Evolutionary conservation across 2,888 invertebrate species (phyloP), one percentile per base, ranked within the genome.

Genomic region (Himalopsyche kuldschensis): DNA sequence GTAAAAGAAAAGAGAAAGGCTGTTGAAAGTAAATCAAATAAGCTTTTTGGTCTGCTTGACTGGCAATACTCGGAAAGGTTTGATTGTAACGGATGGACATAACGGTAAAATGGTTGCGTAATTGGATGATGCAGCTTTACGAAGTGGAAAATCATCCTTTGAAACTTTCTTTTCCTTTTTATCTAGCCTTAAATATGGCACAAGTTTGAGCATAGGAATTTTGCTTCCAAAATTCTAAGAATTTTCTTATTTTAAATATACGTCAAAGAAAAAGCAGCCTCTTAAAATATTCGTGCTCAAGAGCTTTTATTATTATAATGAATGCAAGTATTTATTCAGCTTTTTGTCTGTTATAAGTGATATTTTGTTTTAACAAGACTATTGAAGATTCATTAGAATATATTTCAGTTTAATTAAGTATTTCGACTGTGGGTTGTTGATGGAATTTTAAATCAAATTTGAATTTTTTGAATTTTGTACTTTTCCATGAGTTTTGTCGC

Each of bases 1-100:
- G 27, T 69, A 69, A 24, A 69, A 69, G 69, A 69, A 69, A 27
- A 69, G 69, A 69, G 15, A 1, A 41, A 69, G 15, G 69, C 24
- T 69, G 20, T 69, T 27, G 69, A 69, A 27, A 27, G 27, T 69
- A 69, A 69, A 69, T 69, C 69, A 69, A 69, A 69, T 69, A 69
- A 69, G 69, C 69, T 69, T 69, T 55, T 69, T 30, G 69, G 69
- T 69, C 5, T 5, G 69, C 69, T 69, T 69, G 69, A 69, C 69
- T 69, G 27, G 69, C 69, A 69, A 10, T 27, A 69, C 69, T 69
- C 69, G 30, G 69, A 69, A 69, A 69, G 69, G 69, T 69, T 69
- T 69, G 69, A 69, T 69, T 69, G 69, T 69, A 69, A 69, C 69
- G 69, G 69, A 69, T 69, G 69, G 69, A 69, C 69, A 69, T 69